Evolutionary conservation across 1,140 invertebrate species (phyloP).

Genomic region (Drosophila serrata): DNA sequence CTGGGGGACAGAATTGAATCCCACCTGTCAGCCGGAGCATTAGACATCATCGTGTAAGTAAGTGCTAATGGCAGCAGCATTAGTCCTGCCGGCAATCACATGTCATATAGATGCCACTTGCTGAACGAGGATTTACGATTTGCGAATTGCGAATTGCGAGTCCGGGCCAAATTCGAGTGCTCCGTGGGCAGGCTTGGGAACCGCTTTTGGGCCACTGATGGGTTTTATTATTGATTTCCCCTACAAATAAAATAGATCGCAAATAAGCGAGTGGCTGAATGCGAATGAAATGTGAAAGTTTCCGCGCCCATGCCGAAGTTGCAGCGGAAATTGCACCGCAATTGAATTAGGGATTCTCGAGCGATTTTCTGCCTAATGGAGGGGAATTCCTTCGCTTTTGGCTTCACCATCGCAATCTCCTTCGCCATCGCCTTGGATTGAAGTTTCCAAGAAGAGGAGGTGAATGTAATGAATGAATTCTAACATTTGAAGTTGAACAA

Average conservation of each 20-base stretch:
- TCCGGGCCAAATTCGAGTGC: not conserved
- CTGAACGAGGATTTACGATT: constrained; percentile 58
- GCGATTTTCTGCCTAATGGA: constrained; percentile 18
- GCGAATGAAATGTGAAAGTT: constrained; percentile 7
- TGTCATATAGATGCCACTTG: constrained; percentile 68
- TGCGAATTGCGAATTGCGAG: constrained; percentile 2
- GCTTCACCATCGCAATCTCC: not conserved
- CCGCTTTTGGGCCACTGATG: constrained; percentile 17
- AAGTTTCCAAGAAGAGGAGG: constrained; percentile 6
- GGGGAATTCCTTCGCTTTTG: constrained; percentile 24
- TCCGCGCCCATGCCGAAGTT: constrained; percentile 5
- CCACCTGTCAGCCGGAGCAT: constrained; percentile 42
- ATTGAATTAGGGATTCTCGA: constrained; percentile 15
- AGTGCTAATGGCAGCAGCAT: constrained; percentile 56
- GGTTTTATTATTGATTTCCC: constrained; percentile 40
- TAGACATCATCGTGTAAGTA: constrained; percentile 25
- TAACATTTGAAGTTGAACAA: constrained; percentile 59
- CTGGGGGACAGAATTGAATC: constrained; percentile 14
- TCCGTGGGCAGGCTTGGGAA: constrained; percentile 7
- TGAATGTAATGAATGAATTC: constrained; percentile 46
- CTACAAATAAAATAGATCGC: constrained; percentile 29
- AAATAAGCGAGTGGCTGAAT: not conserved
- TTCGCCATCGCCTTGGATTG: not conserved
- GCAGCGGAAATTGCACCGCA: constrained; percentile 48
- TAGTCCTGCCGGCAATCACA: constrained; percentile 57